Percentiles rank a stretch among this genome's conserved stretches.
Conservation (phyloP, 1,140 invertebrate genomes). For the Tetramorium alpestre region DNA sequence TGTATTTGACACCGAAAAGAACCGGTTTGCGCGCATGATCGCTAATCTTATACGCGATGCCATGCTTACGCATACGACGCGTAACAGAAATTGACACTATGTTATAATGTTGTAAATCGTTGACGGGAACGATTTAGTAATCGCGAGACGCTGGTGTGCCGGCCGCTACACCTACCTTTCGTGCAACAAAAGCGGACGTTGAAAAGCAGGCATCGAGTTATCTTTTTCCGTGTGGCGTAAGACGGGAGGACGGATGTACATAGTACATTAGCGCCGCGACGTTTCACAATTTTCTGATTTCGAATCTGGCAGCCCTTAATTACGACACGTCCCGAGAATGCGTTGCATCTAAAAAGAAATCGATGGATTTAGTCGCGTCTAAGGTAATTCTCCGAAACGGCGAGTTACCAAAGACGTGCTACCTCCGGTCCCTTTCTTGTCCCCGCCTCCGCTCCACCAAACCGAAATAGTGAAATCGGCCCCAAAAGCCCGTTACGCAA, state of each 20-base stretch:
- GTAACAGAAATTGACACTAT: slow-evolving; percentile 36
- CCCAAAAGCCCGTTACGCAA: slow-evolving; percentile 55
- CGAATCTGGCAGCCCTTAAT: slow-evolving; percentile 20
- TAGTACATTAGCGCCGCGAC: not conserved
- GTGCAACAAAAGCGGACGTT: not conserved
- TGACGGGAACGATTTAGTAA: slow-evolving; percentile 21
- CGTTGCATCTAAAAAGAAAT: slow-evolving; percentile 13
- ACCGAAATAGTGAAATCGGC: slow-evolving; percentile 68
- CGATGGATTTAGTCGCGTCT: not conserved
- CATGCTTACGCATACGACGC: slow-evolving; percentile 14
- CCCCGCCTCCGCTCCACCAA: not conserved
- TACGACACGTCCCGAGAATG: not conserved
- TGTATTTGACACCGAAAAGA: slow-evolving; percentile 54
- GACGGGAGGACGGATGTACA: not conserved
- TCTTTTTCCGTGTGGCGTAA: not conserved
- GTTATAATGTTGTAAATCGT: slow-evolving; percentile 3
- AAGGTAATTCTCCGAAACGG: not conserved
- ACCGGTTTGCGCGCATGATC: slow-evolving; percentile 32
- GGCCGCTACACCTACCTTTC: not conserved
- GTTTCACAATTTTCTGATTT: slow-evolving; percentile 31
- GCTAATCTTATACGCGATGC: slow-evolving; percentile 22
- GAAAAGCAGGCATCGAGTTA: not conserved
- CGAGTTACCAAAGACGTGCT: slow-evolving; percentile 59
- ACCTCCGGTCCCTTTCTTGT: not conserved
- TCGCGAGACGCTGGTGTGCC: not conserved